Base-by-base conservation (phyloP, 2,888 invertebrate species). In the Leucoma salicis region DNA sequence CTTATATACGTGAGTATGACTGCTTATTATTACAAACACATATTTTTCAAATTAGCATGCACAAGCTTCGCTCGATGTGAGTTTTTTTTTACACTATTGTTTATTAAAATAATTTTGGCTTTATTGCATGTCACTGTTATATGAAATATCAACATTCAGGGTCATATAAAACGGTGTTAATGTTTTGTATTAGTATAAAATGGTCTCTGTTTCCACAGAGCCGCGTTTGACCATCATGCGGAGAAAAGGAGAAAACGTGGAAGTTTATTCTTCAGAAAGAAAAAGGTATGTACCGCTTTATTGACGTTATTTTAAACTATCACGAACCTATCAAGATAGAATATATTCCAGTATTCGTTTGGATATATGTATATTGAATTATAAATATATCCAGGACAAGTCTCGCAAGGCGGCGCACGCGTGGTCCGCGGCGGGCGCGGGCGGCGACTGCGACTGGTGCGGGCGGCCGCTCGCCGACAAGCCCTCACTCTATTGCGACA, bases 221-320 rank as follows among this genome's bases (percentile, higher is more conserved):
- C 91, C 62, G 86, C 91, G 21, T 92, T 93, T 60, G 94, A 94
- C 67, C 94, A 94, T 69, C 95, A 95, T 73, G 93, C 95, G 13
- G 96, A 96, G 70, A 97, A 97, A 74, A 90, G 96, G 65, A 92
- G 96, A 60, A 97, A 97, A 87, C 91, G 97, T 36, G 96, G 96
- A 39, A 97, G 97, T 57, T 85, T 97, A 46, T 97, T 97, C 91
- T 97, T 97, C 77, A 93, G 97, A 57, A 97, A 97, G 86, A 97
- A 96, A 83, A 96, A 96, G 92, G 97, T 89, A 29, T 13, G 28
- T 13, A n/a, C n/a, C n/a, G n/a, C n/a, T n/a, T n/a, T n/a, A n/a
- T n/a, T n/a, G n/a, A n/a, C n/a, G n/a, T n/a, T n/a, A n/a, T n/a
- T n/a, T n/a, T n/a, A n/a, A n/a, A n/a, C n/a, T n/a, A n/a, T n/a